A percentile compares a stretch with the other conserved stretches of the same genome.
These are phyloP conservation scores for Metacarcinus magister DNA, from an alignment of 2,888 invertebrate genomes.

Conservation along the genomic window DNA sequence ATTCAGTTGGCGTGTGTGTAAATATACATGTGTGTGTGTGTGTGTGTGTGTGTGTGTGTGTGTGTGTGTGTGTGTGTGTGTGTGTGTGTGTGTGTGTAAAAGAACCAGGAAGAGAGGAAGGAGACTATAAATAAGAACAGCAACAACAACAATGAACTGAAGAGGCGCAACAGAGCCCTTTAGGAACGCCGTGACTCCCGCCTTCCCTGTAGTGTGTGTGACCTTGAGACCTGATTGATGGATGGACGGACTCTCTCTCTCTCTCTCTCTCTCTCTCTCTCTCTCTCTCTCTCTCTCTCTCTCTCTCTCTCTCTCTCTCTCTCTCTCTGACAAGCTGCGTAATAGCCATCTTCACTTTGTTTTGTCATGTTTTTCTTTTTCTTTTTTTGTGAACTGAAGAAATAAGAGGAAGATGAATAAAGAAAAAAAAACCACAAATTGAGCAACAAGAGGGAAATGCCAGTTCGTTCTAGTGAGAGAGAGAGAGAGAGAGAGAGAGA, in stretches of 20 bases:
- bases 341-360: not conserved
- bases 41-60: slow-evolving; percentile 23
- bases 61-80: slow-evolving; percentile 16
- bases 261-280: slow-evolving; percentile 27
- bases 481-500: not conserved
- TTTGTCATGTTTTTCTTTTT: not conserved
- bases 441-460: not conserved
- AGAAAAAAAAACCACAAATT: not conserved
- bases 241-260: not conserved
- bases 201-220: not conserved
- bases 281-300: not conserved
- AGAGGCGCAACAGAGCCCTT: not conserved
- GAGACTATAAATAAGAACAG: not conserved
- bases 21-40: not conserved
- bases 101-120: not conserved
- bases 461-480: not conserved
- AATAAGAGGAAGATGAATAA: not conserved
- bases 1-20: not conserved
- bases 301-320: not conserved
- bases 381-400: not conserved
- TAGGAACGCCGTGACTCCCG: not conserved
- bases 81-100: not conserved
- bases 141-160: not conserved
- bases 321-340: not conserved
- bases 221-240: not conserved